Evolutionary conservation across 2,797 vertebrate genomes (phyloP).

Genomic region (Psittacula echo): DNA sequence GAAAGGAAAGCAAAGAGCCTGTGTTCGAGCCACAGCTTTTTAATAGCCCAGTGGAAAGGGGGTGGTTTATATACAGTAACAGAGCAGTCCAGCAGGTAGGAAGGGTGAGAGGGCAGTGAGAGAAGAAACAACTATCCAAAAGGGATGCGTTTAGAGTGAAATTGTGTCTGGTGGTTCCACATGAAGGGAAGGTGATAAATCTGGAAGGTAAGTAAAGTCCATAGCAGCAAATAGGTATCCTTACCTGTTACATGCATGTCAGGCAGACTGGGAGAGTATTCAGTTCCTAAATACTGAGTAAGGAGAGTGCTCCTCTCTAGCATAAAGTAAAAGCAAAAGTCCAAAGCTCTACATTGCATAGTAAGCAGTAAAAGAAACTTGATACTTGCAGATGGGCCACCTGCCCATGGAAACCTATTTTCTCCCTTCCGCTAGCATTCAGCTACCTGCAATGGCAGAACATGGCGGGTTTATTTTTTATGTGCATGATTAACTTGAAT

Average conservation of each 20-base stretch:
- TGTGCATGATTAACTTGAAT: background rate
- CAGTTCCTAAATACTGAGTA: background rate
- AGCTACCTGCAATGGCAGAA: background rate
- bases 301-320: slow-evolving; percentile 4
- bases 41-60: background rate
- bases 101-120: background rate
- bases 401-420: background rate
- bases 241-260: slow-evolving; percentile 28
- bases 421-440: background rate
- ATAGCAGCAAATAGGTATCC: slow-evolving; percentile 61
- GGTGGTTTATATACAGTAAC: background rate
- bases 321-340: background rate
- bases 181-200: background rate
- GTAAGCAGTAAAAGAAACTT: slow-evolving; percentile 58
- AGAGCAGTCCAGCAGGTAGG: background rate
- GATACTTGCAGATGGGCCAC: background rate
- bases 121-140: background rate
- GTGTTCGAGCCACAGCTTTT: background rate
- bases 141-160: background rate
- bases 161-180: background rate
- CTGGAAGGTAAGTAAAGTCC: background rate
- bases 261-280: background rate
- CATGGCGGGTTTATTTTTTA: background rate
- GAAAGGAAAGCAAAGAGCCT: background rate
- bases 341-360: slow-evolving; percentile 62